Evolutionary conservation across 2,888 invertebrate species (phyloP), one percentile per base, ranked within the genome.

Genomic region (Mantis religiosa): DNA sequence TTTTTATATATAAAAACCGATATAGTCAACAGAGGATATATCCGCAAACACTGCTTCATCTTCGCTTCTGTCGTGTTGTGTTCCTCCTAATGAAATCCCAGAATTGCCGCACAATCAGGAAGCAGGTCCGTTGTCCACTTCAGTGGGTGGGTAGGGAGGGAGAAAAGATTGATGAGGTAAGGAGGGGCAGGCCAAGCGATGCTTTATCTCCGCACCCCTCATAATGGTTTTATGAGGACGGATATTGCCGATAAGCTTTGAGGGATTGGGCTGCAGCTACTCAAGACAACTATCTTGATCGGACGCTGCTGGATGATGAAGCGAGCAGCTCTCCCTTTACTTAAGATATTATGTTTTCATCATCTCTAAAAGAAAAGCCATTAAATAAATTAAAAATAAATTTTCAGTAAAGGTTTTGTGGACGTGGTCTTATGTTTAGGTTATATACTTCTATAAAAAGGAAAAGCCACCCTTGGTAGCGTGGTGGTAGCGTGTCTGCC

Each of bases 211-310:
- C 89, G 28, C 89, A 81, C 88, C 85, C 71, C 89, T 87, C 89
- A 89, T 89, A 89, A 89, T 89, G 89, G 87, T 89, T 89, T 89
- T 89, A 89, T 89, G 89, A 89, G 87, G 89, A 89, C 87, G 89
- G 89, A 87, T 89, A 89, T 89, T 89, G 88, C 28, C 89, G 89
- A 87, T 89, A 89, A 89, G 89, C 41, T 25, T 34, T 34, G 82
- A 87, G 82, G 87, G 82, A 87, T 41, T 87, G 87, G 82, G 82
- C 87, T 34, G 87, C 4, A 82, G 87, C 87, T 82, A 71, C 54
- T 71, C 54, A 71, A 71, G 54, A 71, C 25, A 25, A 71, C 54
- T 71, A 71, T 20, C 54, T 71, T 71, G 54, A 71, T 71, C 54
- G 54, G 54, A 71, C 54, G 3, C 54, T 71, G 25, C 2, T 20